A percentile compares a stretch with the other conserved stretches of the same genome.
Conservation (phyloP, 2,888 invertebrate species). For the Pseudococcus jackbeardsleyi region DNA sequence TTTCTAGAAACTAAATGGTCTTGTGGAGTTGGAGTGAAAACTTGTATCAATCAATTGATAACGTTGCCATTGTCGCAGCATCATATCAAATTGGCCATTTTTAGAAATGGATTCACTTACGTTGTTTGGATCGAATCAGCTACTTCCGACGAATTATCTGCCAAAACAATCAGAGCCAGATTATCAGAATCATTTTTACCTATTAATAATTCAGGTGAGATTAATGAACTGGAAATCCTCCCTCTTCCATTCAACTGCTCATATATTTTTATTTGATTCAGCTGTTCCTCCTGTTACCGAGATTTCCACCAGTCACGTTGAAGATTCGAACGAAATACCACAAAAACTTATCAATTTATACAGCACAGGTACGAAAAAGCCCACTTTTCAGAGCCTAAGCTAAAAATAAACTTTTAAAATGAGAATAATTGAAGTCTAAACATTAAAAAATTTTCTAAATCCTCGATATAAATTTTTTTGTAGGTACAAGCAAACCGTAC, state of each 20-base stretch:
- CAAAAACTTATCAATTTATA: slow-evolving; percentile 21
- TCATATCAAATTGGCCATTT: slow-evolving; percentile 71
- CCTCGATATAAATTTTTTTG: not conserved
- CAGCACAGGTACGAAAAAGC: not conserved
- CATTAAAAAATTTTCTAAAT: too few species aligned
- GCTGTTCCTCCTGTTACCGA: slow-evolving; percentile 11
- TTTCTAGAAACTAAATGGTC: slow-evolving; percentile 72
- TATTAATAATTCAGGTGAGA: slow-evolving; percentile 12
- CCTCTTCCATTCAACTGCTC: not conserved
- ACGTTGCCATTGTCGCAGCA: slow-evolving; percentile 68
- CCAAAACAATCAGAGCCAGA: slow-evolving; percentile 57
- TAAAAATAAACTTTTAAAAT: not conserved
- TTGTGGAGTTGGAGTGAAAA: slow-evolving; percentile 69
- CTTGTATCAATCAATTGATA: slow-evolving; percentile 67
- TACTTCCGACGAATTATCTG: slow-evolving; percentile 75
- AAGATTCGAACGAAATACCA: slow-evolving; percentile 36
- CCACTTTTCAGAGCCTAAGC: not conserved
- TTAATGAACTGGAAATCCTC: not conserved
- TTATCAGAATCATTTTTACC: slow-evolving; percentile 61
- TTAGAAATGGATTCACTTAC: slow-evolving; percentile 73
- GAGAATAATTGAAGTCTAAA: too few species aligned
- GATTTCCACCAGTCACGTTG: not conserved
- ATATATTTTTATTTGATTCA: not conserved
- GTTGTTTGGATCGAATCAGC: slow-evolving; percentile 74
- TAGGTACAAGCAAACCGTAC: not conserved